Conservation (phyloP, 2,888 invertebrate species). For the Neoaliturus tenellus region DNA sequence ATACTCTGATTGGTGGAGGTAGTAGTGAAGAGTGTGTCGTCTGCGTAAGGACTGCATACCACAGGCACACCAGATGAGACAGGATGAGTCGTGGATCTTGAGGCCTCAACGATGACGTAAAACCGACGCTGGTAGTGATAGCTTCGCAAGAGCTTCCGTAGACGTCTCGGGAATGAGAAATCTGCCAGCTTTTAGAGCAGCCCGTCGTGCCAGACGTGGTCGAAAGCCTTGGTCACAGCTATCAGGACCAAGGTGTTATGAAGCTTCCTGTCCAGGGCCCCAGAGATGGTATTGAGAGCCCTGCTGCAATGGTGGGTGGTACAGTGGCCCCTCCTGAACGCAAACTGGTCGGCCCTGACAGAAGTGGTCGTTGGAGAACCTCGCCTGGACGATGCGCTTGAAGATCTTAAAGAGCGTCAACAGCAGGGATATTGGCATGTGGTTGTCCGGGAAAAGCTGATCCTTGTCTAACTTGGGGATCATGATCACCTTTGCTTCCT, state of each 20-base stretch:
- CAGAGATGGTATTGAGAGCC: slow-evolving; percentile 64
- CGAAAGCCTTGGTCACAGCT: slow-evolving; percentile 69
- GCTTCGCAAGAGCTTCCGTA: neutral
- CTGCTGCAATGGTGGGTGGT: slow-evolving; percentile 67
- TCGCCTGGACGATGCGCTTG: slow-evolving; percentile 63
- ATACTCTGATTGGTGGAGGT: neutral
- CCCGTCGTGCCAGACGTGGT: slow-evolving; percentile 69
- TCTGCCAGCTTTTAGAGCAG: slow-evolving; percentile 66
- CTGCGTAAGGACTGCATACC: slow-evolving; percentile 11
- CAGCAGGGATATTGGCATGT: slow-evolving; percentile 66
- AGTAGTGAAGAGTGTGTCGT: neutral
- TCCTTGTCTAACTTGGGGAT: slow-evolving; percentile 66
- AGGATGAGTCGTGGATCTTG: neutral
- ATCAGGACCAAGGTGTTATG: slow-evolving; percentile 67
- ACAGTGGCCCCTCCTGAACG: slow-evolving; percentile 67
- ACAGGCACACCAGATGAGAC: slow-evolving; percentile 6
- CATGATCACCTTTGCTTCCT: too few species aligned
- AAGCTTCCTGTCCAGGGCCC: slow-evolving; percentile 65
- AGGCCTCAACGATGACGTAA: neutral
- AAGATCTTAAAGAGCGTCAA: slow-evolving; percentile 63
- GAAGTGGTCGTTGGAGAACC: slow-evolving; percentile 60
- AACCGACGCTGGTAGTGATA: neutral
- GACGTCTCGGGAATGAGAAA: neutral
- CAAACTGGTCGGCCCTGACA: slow-evolving; percentile 66
- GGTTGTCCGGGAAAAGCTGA: too few species aligned